phyloP scores from a whole-genome alignment of 2,113 vertebrate species.

The Spermophilus dauricus region DNA sequence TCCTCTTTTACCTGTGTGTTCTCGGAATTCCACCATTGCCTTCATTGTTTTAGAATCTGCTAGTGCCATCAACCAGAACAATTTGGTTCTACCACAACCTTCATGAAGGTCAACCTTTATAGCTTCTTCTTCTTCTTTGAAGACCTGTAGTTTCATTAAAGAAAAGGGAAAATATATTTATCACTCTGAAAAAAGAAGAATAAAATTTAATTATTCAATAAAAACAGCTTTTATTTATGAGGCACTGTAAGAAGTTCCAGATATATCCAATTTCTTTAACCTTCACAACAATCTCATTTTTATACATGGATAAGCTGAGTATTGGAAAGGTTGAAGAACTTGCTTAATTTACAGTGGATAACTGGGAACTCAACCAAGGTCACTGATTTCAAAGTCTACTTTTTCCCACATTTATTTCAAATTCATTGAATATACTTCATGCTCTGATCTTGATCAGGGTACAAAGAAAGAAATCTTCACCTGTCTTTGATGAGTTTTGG shows the following conservation, averaged over 20 bases:
- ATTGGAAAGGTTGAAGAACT: background rate
- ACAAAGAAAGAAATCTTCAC: constrained; percentile 81
- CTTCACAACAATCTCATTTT: background rate
- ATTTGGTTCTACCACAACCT: constrained; percentile 98
- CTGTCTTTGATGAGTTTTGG: constrained; percentile 99
- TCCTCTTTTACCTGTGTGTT: constrained; percentile 95
- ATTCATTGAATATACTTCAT: background rate
- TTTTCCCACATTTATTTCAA: background rate
- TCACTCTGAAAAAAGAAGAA: background rate
- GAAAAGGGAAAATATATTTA: constrained; percentile 1
- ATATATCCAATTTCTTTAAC: constrained; percentile 8
- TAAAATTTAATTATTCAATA: constrained; percentile 32
- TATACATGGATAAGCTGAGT: background rate
- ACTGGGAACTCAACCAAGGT: background rate
- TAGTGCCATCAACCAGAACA: constrained; percentile 99
- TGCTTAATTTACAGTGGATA: background rate
- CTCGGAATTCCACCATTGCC: constrained; percentile 99
- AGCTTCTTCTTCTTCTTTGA: constrained; percentile 99
- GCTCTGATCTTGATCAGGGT: background rate
- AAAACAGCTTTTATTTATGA: constrained; percentile 35
- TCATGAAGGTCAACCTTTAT: constrained; percentile 99
- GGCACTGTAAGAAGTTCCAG: background rate
- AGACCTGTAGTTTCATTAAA: constrained; percentile 91
- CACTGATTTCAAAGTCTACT: background rate
- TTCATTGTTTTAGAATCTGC: constrained; percentile 99